Evolutionary conservation across 2,888 invertebrate genomes (phyloP).

Genomic region (Allophyes oxyacanthae): DNA sequence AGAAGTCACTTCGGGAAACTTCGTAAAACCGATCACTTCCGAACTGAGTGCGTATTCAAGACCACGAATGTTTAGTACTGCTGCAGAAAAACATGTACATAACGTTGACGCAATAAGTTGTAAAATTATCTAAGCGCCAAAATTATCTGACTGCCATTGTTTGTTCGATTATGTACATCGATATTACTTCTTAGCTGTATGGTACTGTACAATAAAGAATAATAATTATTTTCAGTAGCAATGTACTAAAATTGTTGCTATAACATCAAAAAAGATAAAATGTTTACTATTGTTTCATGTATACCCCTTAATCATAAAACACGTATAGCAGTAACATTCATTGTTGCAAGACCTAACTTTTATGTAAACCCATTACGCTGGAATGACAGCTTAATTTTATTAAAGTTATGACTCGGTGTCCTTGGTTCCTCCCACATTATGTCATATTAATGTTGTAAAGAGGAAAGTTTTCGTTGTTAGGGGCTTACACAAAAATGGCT

Average conservation of each 20-base stretch:
- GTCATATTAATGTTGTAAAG: slow-evolving; percentile 1
- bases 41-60: too few relatives aligned
- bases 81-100: too few relatives aligned
- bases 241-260: neutral
- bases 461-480: slow-evolving; percentile 1
- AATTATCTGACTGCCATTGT: too few relatives aligned
- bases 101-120: too few relatives aligned
- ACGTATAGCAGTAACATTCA: slow-evolving; percentile 24
- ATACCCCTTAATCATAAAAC: slow-evolving; percentile 51
- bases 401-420: slow-evolving; percentile 46
- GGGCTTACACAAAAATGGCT: too few relatives aligned
- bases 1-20: too few relatives aligned
- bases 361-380: slow-evolving; percentile 49
- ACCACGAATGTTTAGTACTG: too few relatives aligned
- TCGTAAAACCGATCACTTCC: too few relatives aligned
- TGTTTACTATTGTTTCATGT: slow-evolving; percentile 39
- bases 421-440: slow-evolving; percentile 16
- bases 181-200: too few relatives aligned
- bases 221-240: neutral
- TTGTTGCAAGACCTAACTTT: slow-evolving; percentile 48
- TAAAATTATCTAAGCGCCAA: too few relatives aligned
- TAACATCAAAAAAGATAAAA: neutral
- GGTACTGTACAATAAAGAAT: neutral
- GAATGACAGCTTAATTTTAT: slow-evolving; percentile 51
- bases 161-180: too few relatives aligned